Evolutionary conservation across 2,888 invertebrate species (phyloP).

Genomic region (Callyntrura guangdongensis): DNA sequence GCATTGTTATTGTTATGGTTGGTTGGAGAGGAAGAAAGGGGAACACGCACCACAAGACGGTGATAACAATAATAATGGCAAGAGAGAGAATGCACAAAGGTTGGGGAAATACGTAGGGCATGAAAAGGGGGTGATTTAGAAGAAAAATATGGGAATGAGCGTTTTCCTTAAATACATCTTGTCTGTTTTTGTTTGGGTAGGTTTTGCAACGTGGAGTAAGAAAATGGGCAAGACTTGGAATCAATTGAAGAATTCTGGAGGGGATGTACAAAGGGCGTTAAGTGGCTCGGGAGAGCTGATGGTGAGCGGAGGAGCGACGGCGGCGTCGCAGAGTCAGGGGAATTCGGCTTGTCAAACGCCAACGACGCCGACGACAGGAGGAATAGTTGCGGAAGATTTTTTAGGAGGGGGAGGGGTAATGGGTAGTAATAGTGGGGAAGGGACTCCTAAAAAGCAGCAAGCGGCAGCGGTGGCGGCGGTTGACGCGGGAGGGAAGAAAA

Average conservation of each 20-base stretch:
- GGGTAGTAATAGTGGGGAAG: conserved; percentile 36
- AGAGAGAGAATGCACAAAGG: conserved; percentile 11
- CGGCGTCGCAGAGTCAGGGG: conserved; percentile 11
- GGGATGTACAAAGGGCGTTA: conserved; percentile 49
- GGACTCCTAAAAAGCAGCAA: conserved; percentile 42
- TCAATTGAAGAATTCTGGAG: conserved; percentile 82
- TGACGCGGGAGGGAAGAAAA: conserved; percentile 46
- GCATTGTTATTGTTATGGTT: conserved; percentile 42
- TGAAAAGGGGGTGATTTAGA: neutral
- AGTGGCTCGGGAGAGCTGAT: conserved; percentile 63
- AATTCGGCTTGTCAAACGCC: conserved; percentile 58
- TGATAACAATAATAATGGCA: conserved; percentile 31
- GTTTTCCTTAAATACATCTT: neutral
- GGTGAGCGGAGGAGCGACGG: conserved; percentile 21
- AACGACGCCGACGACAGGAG: conserved; percentile 27
- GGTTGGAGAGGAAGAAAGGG: conserved; percentile 24
- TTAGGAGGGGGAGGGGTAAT: neutral
- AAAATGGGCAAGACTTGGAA: conserved; percentile 85
- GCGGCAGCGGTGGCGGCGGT: too few relatives aligned
- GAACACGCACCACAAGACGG: conserved; percentile 9
- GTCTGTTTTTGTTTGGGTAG: conserved; percentile 71
- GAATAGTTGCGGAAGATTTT: neutral
- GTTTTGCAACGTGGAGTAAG: conserved; percentile 84
- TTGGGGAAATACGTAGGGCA: neutral
- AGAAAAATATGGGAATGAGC: conserved; percentile 28